Conservation (phyloP, 2,113 vertebrate genomes). For the Dicerorhinus sumatrensis region DNA sequence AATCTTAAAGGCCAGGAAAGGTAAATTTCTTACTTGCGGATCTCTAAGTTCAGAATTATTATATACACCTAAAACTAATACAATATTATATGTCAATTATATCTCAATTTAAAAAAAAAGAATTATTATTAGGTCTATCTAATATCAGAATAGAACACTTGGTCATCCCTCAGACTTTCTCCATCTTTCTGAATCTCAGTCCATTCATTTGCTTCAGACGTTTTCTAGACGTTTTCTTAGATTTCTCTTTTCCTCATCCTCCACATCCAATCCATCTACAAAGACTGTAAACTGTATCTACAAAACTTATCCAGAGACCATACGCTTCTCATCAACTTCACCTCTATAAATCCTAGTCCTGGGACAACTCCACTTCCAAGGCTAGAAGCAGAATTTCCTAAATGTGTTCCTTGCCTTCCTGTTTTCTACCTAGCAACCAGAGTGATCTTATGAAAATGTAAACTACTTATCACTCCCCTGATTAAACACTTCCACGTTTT, state of each 20-base stretch:
- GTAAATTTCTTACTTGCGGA: conserved; percentile 7
- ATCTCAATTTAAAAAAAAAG: background rate
- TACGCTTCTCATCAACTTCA: background rate
- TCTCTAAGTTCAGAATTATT: conserved; percentile 25
- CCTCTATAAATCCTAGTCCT: background rate
- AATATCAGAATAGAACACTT: background rate
- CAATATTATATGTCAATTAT: background rate
- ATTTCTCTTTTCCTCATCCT: background rate
- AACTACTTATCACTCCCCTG: background rate
- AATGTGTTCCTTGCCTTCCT: background rate
- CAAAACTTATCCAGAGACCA: background rate
- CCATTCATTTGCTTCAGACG: background rate
- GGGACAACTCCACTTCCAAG: background rate
- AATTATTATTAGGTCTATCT: background rate
- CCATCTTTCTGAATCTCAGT: background rate
- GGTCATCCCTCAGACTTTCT: background rate
- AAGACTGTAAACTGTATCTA: background rate
- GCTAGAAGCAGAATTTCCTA: background rate
- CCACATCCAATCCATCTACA: background rate
- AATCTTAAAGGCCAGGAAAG: background rate
- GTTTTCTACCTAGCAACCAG: background rate
- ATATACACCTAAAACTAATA: background rate
- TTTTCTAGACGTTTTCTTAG: background rate
- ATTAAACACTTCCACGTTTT: background rate
- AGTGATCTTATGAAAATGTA: background rate